Conservation (phyloP, 2,113 vertebrate genomes). For the Chloroceryle aenea region DNA sequence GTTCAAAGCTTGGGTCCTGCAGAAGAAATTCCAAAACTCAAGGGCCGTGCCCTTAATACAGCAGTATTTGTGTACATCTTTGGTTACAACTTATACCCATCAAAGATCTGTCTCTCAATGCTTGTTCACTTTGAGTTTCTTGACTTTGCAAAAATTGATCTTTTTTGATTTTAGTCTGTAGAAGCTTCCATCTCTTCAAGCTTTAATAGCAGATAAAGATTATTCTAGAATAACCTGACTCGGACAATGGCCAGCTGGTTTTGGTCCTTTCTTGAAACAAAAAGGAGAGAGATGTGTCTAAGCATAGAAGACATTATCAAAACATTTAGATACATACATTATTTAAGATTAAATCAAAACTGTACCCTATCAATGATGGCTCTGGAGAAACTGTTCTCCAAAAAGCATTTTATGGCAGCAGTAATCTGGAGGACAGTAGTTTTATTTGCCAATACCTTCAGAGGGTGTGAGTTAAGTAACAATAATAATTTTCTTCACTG, state of each 20-base stretch:
- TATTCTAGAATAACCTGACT: not conserved
- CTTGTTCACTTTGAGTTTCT: not conserved
- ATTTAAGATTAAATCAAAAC: not conserved
- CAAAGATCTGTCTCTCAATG: not conserved
- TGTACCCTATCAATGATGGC: not conserved
- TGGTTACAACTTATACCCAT: not conserved
- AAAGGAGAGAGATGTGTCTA: not conserved
- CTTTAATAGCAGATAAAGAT: not conserved
- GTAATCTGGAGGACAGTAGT: not conserved
- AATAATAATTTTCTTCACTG: not conserved
- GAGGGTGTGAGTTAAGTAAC: not conserved
- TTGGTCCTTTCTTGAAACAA: not conserved
- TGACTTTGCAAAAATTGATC: not conserved
- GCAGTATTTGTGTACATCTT: not conserved
- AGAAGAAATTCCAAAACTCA: not conserved
- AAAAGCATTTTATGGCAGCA: not conserved
- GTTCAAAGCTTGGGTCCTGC: slow-evolving; percentile 34
- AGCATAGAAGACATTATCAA: not conserved
- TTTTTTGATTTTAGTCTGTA: not conserved
- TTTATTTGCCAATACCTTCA: not conserved
- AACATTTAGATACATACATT: not conserved
- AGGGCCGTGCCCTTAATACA: not conserved
- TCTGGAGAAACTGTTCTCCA: not conserved
- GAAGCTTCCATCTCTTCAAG: not conserved
- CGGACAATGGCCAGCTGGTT: accelerated